These are phyloP conservation scores for Anguilla anguilla DNA, from an alignment of 2,797 vertebrate species.

Conservation along the genomic window DNA sequence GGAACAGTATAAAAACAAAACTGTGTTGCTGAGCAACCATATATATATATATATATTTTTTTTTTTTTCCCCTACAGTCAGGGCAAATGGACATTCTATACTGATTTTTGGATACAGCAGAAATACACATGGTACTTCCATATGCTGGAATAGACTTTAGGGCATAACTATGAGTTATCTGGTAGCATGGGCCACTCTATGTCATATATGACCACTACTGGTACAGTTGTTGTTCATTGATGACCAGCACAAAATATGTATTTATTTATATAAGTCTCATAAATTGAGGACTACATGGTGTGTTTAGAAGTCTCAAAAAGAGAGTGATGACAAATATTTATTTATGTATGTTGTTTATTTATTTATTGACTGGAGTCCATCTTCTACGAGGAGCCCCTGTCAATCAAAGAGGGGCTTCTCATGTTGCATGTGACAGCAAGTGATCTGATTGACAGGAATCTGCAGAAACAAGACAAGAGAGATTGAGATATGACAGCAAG, in stretches of 20 bases:
- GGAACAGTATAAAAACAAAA: constrained; percentile 10
- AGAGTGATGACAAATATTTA: not conserved
- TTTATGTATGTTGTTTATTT: not conserved
- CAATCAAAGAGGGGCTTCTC: constrained; percentile 39
- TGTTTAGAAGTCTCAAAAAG: not conserved
- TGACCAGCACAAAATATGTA: not conserved
- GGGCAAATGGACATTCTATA: not conserved
- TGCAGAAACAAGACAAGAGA: constrained; percentile 46
- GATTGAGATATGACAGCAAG: constrained; percentile 36
- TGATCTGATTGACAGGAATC: constrained; percentile 43
- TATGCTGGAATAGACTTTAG: not conserved
- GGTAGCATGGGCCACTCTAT: not conserved
- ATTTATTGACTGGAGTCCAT: not conserved
- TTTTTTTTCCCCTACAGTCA: not conserved
- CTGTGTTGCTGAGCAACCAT: constrained; percentile 3
- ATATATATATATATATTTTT: too few species aligned
- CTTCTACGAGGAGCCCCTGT: constrained; percentile 29
- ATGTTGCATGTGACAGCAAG: constrained; percentile 35
- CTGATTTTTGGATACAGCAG: not conserved
- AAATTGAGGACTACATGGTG: not conserved
- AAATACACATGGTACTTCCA: not conserved
- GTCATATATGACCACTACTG: not conserved
- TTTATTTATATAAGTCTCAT: not conserved
- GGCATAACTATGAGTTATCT: not conserved
- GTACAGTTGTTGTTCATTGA: not conserved